These are phyloP conservation scores for Dynastes hyllus DNA, from an alignment of 2,888 invertebrate genomes.

Conservation along the genomic window DNA sequence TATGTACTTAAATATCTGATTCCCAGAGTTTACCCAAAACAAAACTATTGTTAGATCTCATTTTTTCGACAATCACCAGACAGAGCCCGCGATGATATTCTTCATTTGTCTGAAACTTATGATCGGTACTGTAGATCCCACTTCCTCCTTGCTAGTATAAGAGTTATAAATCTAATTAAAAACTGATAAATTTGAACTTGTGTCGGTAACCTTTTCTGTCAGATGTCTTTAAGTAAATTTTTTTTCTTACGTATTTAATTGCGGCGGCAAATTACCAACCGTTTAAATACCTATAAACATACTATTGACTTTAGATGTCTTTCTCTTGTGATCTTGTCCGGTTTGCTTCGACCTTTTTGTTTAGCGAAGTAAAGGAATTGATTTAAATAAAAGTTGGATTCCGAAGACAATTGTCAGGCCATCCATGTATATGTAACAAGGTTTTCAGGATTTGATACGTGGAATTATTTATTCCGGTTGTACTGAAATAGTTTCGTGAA, in stretches of 20 bases:
- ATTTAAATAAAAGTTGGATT: conserved; percentile 28
- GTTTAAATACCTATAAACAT: conserved; percentile 10
- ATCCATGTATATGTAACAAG: conserved; percentile 6
- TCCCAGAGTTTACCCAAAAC: too few relatives aligned
- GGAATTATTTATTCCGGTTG: conserved; percentile 40
- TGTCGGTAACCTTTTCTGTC: conserved; percentile 11
- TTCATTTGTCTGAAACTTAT: too few relatives aligned
- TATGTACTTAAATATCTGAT: too few relatives aligned
- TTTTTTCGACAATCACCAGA: too few relatives aligned
- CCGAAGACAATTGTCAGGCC: conserved; percentile 14
- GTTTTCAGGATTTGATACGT: conserved; percentile 14
- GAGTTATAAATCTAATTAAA: conserved; percentile 53
- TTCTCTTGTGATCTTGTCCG: neutral
- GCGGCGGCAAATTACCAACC: neutral
- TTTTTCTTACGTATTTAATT: conserved; percentile 7
- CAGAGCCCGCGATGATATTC: too few relatives aligned
- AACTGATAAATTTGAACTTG: conserved; percentile 46
- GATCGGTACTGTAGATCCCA: neutral
- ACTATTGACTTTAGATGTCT: conserved; percentile 1
- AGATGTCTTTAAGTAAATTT: neutral
- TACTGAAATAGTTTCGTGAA: conserved; percentile 8
- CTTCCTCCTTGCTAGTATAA: conserved; percentile 12
- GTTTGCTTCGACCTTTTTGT: neutral
- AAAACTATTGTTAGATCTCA: too few relatives aligned
- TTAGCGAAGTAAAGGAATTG: conserved; percentile 8